Evolutionary conservation across 2,797 vertebrate species (phyloP).

Genomic region (Sandelia bainsii): DNA sequence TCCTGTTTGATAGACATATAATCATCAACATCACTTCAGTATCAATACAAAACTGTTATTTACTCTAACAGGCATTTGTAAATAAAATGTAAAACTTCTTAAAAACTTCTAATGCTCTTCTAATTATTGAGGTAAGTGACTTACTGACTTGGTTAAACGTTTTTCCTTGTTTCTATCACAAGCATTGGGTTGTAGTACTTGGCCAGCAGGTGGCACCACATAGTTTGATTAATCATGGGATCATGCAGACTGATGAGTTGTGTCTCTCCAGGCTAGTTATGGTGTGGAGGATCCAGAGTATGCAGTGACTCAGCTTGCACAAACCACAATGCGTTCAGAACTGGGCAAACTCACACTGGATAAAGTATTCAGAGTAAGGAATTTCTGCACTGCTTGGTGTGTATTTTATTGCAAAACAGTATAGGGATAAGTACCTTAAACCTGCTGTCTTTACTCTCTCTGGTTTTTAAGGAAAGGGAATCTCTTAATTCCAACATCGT

Average conservation of each 20-base stretch:
- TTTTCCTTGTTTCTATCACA: no score
- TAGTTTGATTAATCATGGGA: neutral
- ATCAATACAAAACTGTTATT: no score
- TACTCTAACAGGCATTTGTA: no score
- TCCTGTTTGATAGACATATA: no score
- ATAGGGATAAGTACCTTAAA: neutral
- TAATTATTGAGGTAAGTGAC: no score
- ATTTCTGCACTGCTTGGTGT: neutral
- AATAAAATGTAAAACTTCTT: no score
- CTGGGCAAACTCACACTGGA: conserved; percentile 91
- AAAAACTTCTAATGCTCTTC: no score
- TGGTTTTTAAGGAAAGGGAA: conserved; percentile 85
- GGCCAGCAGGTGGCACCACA: conserved; percentile 48
- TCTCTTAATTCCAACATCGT: conserved; percentile 88
- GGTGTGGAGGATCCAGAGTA: conserved; percentile 92
- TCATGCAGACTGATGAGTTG: neutral
- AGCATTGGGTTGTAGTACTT: neutral
- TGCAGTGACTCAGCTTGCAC: conserved; percentile 90
- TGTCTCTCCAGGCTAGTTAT: conserved; percentile 86
- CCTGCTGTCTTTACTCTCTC: neutral
- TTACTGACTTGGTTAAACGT: no score
- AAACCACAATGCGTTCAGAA: conserved; percentile 92
- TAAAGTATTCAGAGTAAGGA: conserved; percentile 90
- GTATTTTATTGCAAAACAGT: neutral
- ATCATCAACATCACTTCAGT: no score